A percentile compares a stretch with the other conserved stretches of the same genome.
Evolutionary conservation across 2,888 invertebrate species (phyloP).

Genomic region (Automeris io): DNA sequence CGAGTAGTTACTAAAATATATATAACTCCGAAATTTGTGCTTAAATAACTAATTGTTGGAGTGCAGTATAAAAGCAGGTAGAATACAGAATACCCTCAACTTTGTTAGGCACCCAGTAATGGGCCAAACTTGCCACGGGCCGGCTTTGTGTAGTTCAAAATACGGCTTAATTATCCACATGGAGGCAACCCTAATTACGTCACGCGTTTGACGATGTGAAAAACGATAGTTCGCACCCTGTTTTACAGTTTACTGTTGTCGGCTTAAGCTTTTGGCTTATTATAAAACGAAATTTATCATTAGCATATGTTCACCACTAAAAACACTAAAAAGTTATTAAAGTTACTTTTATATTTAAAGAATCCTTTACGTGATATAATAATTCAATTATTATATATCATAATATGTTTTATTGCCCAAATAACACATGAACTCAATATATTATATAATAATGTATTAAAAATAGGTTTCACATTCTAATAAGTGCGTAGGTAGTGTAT

Average conservation of each 20-base stretch:
- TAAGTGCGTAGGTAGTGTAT: too few relatives aligned
- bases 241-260: slow-evolving; percentile 7
- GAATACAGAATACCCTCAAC: slow-evolving; percentile 10
- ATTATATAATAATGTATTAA: too few relatives aligned
- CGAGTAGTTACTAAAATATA: neutral
- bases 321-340: too few relatives aligned
- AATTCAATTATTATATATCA: too few relatives aligned
- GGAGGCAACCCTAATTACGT: slow-evolving; percentile 31
- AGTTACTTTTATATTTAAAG: too few relatives aligned
- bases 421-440: too few relatives aligned
- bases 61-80: slow-evolving; percentile 1
- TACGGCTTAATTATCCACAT: slow-evolving; percentile 52
- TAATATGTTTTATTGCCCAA: too few relatives aligned
- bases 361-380: too few relatives aligned
- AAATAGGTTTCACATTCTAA: too few relatives aligned
- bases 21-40: neutral
- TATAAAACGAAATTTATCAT: too few relatives aligned
- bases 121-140: slow-evolving; percentile 40
- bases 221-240: slow-evolving; percentile 25
- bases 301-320: too few relatives aligned
- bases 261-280: too few relatives aligned
- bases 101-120: slow-evolving; percentile 34
- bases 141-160: slow-evolving; percentile 46
- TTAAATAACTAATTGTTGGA: neutral
- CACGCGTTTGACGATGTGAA: slow-evolving; percentile 27